Base-by-base conservation (phyloP, 2,888 invertebrate species). In the Plemyria rubiginata region DNA sequence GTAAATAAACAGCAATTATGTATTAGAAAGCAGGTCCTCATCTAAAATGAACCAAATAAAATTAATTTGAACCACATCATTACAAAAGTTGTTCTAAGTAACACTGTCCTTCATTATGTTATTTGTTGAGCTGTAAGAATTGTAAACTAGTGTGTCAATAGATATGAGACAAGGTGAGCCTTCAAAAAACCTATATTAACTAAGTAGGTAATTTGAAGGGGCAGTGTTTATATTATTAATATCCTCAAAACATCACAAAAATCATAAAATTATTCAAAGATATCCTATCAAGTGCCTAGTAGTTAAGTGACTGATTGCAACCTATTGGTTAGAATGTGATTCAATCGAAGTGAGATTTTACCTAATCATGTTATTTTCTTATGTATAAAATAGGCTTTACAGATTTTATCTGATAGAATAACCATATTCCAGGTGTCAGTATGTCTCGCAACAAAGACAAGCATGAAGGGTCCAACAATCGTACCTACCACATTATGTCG, bases 401-500 rank as follows among this genome's bases (percentile, higher is more conserved):
- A 4, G 4, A 12, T 22, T 22, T 13, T 32, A 50, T 50, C 9
- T 45, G 9, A 48, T 48, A 28, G 56, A 57, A 53, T 40, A 60
- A 49, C 43, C 52, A 46, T 5, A 60, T 84, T 89, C 60, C 87
- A 93, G 93, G 91, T 93, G 92, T 89, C 89, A 90, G 90, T 79
- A 95, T 95, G 95, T 95, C 95, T 94, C 94, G 95, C 91, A 95
- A 96, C 92, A 97, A 97, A 95, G 97, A 97, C 94, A 97, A 97
- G 94, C 97, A 97, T 94, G 97, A 97, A 93, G 94, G 94, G 89
- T 95, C 95, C 83, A 94, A 95, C 82, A 95, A 97, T 90, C 95
- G 98, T 89, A 95, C 95, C 79, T 97, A 98, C 92, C 96, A 97
- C 82, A 96, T 98, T 92, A 97, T 98, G 97, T 97, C 98, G 83